A percentile compares a stretch with the other conserved stretches of the same genome.
phyloP scores from a whole-genome alignment of 2,797 vertebrate genomes.

The Tragelaphus eurycerus region DNA sequence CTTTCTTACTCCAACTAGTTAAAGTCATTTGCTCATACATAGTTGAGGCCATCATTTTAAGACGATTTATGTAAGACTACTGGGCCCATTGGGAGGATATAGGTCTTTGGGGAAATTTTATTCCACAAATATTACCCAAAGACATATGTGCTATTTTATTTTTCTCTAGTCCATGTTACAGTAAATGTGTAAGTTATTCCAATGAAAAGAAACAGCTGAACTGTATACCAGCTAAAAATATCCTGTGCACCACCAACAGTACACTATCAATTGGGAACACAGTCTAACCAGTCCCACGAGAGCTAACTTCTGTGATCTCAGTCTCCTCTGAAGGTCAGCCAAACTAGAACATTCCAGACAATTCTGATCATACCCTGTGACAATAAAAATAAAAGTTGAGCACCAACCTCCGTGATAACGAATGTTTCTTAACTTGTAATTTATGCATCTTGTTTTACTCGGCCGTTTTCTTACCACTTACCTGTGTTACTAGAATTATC shows the following conservation, averaged over 20 bases:
- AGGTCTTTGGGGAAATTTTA: neutral
- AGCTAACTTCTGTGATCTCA: neutral
- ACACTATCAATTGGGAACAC: accelerated
- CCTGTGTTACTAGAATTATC: neutral
- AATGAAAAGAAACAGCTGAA: neutral
- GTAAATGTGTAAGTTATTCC: neutral
- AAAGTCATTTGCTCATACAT: neutral
- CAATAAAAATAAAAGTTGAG: neutral
- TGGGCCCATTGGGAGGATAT: neutral
- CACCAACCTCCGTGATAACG: neutral
- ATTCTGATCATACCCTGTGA: accelerated
- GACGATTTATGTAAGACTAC: neutral
- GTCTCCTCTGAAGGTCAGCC: neutral
- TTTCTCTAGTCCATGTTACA: neutral
- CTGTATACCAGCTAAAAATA: neutral
- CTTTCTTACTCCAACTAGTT: neutral
- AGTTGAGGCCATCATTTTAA: neutral
- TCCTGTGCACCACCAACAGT: neutral
- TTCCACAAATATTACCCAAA: neutral
- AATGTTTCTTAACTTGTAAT: neutral
- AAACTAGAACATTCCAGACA: too few relatives aligned
- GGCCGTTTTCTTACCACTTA: neutral
- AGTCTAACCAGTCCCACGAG: neutral
- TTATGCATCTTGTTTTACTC: neutral
- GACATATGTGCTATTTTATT: neutral